Evolutionary conservation across 2,113 vertebrate genomes (phyloP), one percentile per base, ranked within the genome.

Genomic region (Embiotoca jacksoni): DNA sequence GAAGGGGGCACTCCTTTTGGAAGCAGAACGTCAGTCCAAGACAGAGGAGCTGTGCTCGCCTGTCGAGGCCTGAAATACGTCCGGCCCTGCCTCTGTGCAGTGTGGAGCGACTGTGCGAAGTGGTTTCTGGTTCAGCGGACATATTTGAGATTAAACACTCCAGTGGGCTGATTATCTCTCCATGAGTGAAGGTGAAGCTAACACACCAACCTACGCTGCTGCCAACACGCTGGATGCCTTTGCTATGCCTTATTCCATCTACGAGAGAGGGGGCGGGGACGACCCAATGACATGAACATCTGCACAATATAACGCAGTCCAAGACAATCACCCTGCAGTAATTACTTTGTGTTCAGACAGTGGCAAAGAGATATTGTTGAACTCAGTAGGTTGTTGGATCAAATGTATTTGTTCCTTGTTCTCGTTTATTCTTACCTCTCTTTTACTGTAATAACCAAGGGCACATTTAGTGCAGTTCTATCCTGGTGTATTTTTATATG

Each of bases 91-190:
- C 49, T 54, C 33, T 56, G 55, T 73, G 59, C 62, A 32, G 23
- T 61, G 33, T 50, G 39, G 61, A 78, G 56, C 61, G 0, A 57
- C 56, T 65, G 54, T 54, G 58, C 16, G 8, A 56, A 65, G 66
- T 82, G 56, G 50, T 83, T 80, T 69, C 69, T 58, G 78, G 88
- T 80, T 90, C 82, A 80, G 72, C 35, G 3, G 73, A 74, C 81
- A 72, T 75, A 52, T 76, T 69, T 80, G 66, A 83, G 80, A 86
- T 79, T 84, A 75, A 85, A 85, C 81, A 82, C 77, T 91, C 79
- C 81, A 79, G 81, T 80, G 81, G 75, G 67, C 75, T 83, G 85
- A 86, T 84, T 87, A 75, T 88, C 63, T 44, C 31, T 86, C 81
- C 72, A 80, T 82, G 79, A 88, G 61, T 75, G 72, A 86, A 88